Evolutionary conservation across 2,888 invertebrate species (phyloP).

Genomic region (Torymus auratus): DNA sequence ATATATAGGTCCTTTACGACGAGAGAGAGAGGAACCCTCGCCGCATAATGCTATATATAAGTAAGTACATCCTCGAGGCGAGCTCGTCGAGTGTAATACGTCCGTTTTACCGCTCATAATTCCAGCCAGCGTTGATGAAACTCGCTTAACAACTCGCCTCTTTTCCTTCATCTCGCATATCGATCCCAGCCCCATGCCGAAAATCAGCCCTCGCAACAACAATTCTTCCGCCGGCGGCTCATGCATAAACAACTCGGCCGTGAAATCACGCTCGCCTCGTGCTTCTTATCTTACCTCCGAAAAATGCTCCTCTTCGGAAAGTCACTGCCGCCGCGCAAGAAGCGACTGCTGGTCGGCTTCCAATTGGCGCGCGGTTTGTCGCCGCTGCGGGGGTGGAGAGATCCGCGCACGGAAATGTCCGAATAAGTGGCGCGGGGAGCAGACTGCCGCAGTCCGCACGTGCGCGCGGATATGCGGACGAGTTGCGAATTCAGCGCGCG

Average conservation of each 20-base stretch:
- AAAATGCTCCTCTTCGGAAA: too few relatives aligned
- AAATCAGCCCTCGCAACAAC: too few relatives aligned
- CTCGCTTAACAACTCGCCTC: neutral
- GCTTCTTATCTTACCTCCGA: too few relatives aligned
- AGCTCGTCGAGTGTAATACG: neutral
- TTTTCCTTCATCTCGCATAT: too few relatives aligned
- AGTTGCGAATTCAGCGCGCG: slow-evolving; percentile 28
- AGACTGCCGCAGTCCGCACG: slow-evolving; percentile 3
- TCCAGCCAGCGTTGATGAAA: neutral
- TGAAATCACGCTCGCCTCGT: neutral
- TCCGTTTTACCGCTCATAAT: neutral
- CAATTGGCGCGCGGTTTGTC: slow-evolving; percentile 40
- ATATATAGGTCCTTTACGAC: too few relatives aligned
- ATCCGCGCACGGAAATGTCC: slow-evolving; percentile 43
- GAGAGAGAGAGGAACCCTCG: too few relatives aligned
- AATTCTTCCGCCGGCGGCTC: neutral
- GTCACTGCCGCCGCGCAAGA: neutral
- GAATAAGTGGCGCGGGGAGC: slow-evolving; percentile 37
- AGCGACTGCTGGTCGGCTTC: slow-evolving; percentile 38
- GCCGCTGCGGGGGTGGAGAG: slow-evolving; percentile 7
- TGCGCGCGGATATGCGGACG: neutral
- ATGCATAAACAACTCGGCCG: slow-evolving; percentile 2
- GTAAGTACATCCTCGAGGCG: too few relatives aligned
- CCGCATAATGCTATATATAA: too few relatives aligned
- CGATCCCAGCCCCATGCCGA: too few relatives aligned